Conservation (phyloP, 2,888 invertebrate species). For the Mechanitis mazaeus region DNA sequence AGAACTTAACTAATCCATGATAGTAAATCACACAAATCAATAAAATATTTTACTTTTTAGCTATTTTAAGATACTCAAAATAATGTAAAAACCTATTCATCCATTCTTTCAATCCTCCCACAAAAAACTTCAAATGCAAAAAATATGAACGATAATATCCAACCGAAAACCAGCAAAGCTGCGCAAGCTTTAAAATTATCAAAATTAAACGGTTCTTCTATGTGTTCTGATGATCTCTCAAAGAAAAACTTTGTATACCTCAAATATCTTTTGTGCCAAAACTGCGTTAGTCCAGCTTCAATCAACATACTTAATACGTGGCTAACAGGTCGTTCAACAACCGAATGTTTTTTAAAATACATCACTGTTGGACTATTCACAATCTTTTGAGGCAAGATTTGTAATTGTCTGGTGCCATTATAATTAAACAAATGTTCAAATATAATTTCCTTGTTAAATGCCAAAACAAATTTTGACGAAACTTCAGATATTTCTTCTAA, state of each 20-base stretch:
- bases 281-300: conserved; percentile 46
- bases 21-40: too few species aligned
- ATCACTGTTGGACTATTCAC: conserved; percentile 51
- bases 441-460: conserved; percentile 43
- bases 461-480: conserved; percentile 45
- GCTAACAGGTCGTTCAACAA: conserved; percentile 38
- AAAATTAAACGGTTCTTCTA: conserved; percentile 33
- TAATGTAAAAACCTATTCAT: neutral
- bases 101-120: conserved; percentile 28
- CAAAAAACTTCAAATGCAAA: conserved; percentile 44
- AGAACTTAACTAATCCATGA: too few species aligned
- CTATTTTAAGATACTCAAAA: too few species aligned
- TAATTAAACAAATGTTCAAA: conserved; percentile 38
- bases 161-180: conserved; percentile 39
- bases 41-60: too few species aligned
- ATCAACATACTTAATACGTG: conserved; percentile 37
- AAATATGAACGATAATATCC: conserved; percentile 40
- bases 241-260: conserved; percentile 31
- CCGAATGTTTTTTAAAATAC: conserved; percentile 46
- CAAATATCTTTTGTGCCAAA: conserved; percentile 35
- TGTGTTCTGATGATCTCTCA: conserved; percentile 13
- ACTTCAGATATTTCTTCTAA: conserved; percentile 42
- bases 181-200: conserved; percentile 42
- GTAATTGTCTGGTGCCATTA: conserved; percentile 40
- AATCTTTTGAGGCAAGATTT: conserved; percentile 51